phyloP scores from a whole-genome alignment of 1,140 invertebrate species.

The Drosophila quadrilineata region DNA sequence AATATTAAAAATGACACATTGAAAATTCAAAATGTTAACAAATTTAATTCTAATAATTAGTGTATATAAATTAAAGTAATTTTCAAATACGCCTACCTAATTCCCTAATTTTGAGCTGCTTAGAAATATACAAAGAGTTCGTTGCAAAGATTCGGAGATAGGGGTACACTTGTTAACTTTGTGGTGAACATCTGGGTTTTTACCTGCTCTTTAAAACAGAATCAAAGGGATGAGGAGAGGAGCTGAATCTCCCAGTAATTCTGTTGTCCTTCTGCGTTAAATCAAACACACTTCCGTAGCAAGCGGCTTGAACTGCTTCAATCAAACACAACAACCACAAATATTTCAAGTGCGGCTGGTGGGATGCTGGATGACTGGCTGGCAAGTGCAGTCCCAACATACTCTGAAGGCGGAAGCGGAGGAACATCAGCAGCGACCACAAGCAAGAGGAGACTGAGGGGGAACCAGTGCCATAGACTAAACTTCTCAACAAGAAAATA shows the following conservation, averaged over 20 bases:
- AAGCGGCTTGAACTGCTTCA: conserved; percentile 75
- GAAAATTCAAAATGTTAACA: too few species aligned
- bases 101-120: too few species aligned
- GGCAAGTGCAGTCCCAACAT: conserved; percentile 43
- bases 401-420: conserved; percentile 1
- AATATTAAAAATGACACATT: too few species aligned
- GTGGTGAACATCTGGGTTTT: too few species aligned
- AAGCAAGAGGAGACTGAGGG: background rate
- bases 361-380: conserved; percentile 57
- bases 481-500: conserved; percentile 74
- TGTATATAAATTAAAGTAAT: too few species aligned
- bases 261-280: conserved; percentile 68
- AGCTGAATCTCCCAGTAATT: conserved; percentile 21
- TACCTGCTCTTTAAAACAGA: conserved; percentile 58
- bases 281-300: conserved; percentile 78
- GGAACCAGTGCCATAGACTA: conserved; percentile 49
- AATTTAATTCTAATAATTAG: too few species aligned
- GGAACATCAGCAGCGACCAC: background rate
- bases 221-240: conserved; percentile 13
- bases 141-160: too few species aligned
- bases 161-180: too few species aligned
- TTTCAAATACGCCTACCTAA: too few species aligned
- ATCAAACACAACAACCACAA: conserved; percentile 78
- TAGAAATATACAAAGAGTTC: too few species aligned
- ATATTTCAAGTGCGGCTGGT: conserved; percentile 70